Conservation (phyloP, 2,113 vertebrate genomes). For the Lampris incognitus region DNA sequence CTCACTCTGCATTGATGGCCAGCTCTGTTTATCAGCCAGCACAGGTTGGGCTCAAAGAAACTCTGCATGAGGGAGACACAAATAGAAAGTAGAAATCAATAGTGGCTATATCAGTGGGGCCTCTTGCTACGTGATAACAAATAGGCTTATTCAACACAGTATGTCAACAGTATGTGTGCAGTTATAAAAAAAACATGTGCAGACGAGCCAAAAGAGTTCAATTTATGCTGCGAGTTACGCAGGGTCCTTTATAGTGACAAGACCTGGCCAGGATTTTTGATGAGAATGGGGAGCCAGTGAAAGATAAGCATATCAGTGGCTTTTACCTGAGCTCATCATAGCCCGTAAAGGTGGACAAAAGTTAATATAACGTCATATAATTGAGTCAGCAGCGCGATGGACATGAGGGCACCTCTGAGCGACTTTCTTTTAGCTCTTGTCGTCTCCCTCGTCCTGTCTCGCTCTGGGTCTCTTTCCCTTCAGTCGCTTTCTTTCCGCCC, state of each 20-base stretch:
- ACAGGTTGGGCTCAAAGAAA: slow-evolving; percentile 47
- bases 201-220: slow-evolving; percentile 14
- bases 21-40: slow-evolving; percentile 62
- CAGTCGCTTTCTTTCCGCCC: neutral
- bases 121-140: slow-evolving; percentile 30
- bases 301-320: slow-evolving; percentile 1
- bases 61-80: slow-evolving; percentile 55
- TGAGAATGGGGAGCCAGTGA: neutral
- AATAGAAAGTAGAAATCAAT: slow-evolving; percentile 69
- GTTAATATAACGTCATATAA: slow-evolving; percentile 1
- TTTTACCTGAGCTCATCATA: neutral
- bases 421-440: neutral
- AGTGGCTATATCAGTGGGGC: slow-evolving; percentile 47
- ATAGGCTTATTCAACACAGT: slow-evolving; percentile 40
- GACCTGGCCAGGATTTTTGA: neutral
- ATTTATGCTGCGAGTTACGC: neutral
- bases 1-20: slow-evolving; percentile 55
- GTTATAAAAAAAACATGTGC: slow-evolving; percentile 41
- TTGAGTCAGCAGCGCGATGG: slow-evolving; percentile 4
- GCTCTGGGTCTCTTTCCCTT: neutral
- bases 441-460: neutral
- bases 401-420: slow-evolving; percentile 27
- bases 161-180: slow-evolving; percentile 18
- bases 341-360: slow-evolving; percentile 17
- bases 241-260: neutral